These are phyloP conservation scores for Podarcis lilfordi DNA, from an alignment of 2,797 vertebrate genomes.

Conservation along the genomic window DNA sequence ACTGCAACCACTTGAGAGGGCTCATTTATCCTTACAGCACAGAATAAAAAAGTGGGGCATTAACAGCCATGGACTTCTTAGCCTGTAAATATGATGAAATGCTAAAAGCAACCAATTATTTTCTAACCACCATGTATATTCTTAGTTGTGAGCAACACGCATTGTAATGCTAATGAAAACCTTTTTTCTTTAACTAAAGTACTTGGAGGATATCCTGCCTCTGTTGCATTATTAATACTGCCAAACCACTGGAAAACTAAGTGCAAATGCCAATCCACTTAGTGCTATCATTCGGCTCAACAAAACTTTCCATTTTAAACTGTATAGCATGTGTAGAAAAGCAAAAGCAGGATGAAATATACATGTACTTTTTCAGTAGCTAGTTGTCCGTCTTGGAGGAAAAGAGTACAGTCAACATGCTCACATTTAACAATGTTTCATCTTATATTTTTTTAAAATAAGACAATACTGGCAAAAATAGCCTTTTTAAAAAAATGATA, in stretches of 20 bases:
- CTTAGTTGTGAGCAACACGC: constrained; percentile 49
- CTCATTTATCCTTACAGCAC: constrained; percentile 44
- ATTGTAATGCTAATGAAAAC: constrained; percentile 70
- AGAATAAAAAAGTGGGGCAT: constrained; percentile 29
- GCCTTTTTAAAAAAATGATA: not conserved
- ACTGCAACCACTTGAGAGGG: constrained; percentile 66
- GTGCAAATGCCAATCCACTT: constrained; percentile 72
- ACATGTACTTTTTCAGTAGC: constrained; percentile 44
- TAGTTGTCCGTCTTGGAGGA: constrained; percentile 37
- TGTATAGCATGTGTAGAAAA: constrained; percentile 53
- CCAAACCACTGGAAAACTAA: constrained; percentile 75
- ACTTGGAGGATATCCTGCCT: constrained; percentile 71
- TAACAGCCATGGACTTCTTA: constrained; percentile 50
- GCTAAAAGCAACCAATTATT: constrained; percentile 41
- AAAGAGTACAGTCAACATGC: constrained; percentile 36
- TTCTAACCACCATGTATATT: constrained; percentile 46
- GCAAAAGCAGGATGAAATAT: constrained; percentile 62
- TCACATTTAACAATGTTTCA: constrained; percentile 43
- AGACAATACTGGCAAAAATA: not conserved
- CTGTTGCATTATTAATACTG: constrained; percentile 71
- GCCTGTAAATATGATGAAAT: constrained; percentile 48
- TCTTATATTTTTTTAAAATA: not conserved
- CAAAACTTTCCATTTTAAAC: constrained; percentile 74
- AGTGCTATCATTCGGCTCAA: constrained; percentile 58
- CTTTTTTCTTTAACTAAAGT: constrained; percentile 55